Base-by-base conservation (phyloP, 2,113 vertebrate species). In the Tamias sibiricus region DNA sequence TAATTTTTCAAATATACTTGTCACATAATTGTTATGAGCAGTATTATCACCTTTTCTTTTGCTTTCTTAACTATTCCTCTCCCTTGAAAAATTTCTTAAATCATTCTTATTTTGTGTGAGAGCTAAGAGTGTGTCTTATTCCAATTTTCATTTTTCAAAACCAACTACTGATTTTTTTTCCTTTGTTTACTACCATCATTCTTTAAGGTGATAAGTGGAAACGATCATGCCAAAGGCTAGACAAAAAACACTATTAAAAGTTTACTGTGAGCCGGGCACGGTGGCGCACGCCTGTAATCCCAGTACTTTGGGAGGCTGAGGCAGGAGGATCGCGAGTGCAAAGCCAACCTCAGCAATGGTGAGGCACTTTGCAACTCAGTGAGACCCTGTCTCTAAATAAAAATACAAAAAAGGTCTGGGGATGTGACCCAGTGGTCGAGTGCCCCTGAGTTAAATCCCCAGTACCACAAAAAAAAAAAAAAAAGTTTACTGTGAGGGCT, bases 101-200 rank as follows among this genome's bases (percentile, higher is more conserved):
- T 62, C 52, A 74, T 62, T 26, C 44, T 75, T 95, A 49, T 59
- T 79, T 66, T 89, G 17, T 69, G 7, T 35, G 16, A 30, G 44
- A 92, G 86, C 16, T 57, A 59, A 82, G 62, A 92, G 10, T 62
- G 3, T 81, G 22, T 77, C 52, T 86, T 90, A 28, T 90, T 92
- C n/a, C 68, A 92, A 8, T 83, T 96, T 96, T 92, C 28, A 59
- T 42, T 49, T 96, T 97, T 95, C 86, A 86, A 86, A 94, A 40
- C 66, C 26, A 74, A 30, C 32, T 71, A 3, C n/a, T 89, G 24
- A 19, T 74, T 76, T 9, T 83, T n/a, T 52, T 81, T 66, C 20
- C 89, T 89, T 92, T 68, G 42, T 83, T 83, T 64, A 84, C 24
- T 42, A 17, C 54, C 47, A 0, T 35, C 37, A 30, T 90, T 64